These are phyloP conservation scores for Cossypha dichroa DNA, from an alignment of 2,797 vertebrate species.

Conservation along the genomic window DNA sequence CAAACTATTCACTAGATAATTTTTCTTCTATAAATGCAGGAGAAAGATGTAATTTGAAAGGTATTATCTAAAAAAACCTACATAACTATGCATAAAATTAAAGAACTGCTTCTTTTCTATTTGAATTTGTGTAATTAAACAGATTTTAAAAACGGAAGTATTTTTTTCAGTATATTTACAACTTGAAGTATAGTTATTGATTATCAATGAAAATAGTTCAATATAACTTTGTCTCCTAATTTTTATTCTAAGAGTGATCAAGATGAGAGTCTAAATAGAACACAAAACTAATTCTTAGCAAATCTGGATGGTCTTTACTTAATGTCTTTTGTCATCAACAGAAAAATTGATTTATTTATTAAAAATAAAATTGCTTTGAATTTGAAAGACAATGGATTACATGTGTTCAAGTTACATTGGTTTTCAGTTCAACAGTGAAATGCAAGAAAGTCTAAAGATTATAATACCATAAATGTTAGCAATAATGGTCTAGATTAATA, in stretches of 20 bases:
- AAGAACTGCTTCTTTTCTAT: neutral
- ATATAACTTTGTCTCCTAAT: neutral
- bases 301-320: neutral
- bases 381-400: neutral
- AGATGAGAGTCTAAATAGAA: neutral
- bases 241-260: neutral
- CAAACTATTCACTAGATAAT: neutral
- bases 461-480: neutral
- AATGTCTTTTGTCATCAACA: neutral
- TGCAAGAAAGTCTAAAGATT: neutral
- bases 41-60: neutral
- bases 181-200: neutral
- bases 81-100: neutral
- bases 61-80: fast-evolving
- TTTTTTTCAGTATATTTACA: neutral
- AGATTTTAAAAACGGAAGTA: fast-evolving
- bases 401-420: neutral
- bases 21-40: neutral
- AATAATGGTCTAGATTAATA: neutral
- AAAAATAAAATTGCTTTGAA: neutral
- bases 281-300: neutral
- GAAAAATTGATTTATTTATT: neutral
- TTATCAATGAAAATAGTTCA: neutral
- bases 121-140: neutral
- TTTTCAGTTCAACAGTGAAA: neutral